A percentile compares a stretch with the other conserved stretches of the same genome.
These are phyloP conservation scores for Vireo altiloquus DNA, from an alignment of 2,113 vertebrate species.

Conservation along the genomic window DNA sequence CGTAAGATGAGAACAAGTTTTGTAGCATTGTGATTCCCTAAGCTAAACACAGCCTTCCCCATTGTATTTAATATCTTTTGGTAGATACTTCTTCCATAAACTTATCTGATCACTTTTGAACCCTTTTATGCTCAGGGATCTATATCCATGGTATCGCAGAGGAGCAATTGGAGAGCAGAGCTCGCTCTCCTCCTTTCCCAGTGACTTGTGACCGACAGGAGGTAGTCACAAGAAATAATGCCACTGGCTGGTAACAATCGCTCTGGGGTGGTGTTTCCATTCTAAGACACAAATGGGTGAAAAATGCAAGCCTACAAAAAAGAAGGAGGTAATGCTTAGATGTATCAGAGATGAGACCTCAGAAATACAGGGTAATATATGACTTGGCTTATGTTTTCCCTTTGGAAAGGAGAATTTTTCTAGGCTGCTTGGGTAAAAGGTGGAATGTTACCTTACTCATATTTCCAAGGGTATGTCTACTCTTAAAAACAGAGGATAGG, in stretches of 20 bases:
- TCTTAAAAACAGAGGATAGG: neutral
- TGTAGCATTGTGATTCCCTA: neutral
- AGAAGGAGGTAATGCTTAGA: neutral
- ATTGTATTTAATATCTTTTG: neutral
- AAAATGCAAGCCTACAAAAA: neutral
- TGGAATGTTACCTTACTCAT: neutral
- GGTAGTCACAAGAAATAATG: neutral
- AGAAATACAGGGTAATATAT: neutral
- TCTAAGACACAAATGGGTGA: neutral
- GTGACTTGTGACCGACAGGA: neutral
- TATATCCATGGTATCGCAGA: neutral
- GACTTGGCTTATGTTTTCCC: neutral
- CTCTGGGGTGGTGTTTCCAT: neutral
- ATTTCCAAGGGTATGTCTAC: neutral
- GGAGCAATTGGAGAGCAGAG: neutral
- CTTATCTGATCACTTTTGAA: neutral
- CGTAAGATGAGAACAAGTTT: accelerated
- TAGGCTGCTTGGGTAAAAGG: neutral
- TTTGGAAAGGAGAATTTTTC: neutral
- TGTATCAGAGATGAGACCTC: neutral
- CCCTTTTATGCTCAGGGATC: neutral
- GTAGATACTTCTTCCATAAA: neutral
- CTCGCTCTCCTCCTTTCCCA: neutral
- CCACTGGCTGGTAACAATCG: neutral
- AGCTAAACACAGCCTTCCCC: neutral